Conservation (phyloP, 2,888 invertebrate species). For the Drosophila bunnanda region DNA sequence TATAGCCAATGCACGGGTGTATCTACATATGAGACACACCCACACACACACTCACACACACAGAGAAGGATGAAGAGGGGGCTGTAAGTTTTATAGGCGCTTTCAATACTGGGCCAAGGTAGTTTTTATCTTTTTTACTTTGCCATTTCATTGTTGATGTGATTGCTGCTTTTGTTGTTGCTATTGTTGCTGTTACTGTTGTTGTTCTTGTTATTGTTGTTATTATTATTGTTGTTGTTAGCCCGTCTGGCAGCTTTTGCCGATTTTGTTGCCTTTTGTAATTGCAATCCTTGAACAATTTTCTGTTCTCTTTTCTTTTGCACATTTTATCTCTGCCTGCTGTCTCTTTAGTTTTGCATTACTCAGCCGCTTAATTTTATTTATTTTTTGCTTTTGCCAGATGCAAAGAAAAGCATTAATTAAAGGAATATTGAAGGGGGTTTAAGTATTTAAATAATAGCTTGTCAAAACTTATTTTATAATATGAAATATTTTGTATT, state of each 20-base stretch:
- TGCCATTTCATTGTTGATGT: slow-evolving; percentile 59
- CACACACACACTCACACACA: slow-evolving; percentile 40
- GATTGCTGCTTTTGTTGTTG: slow-evolving; percentile 45
- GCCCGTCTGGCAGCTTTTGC: slow-evolving; percentile 42
- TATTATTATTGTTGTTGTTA: slow-evolving; percentile 50
- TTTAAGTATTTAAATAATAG: background rate
- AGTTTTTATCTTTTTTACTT: slow-evolving; percentile 82
- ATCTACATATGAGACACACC: slow-evolving; percentile 42
- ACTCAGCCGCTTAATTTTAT: slow-evolving; percentile 23
- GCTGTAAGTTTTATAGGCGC: slow-evolving; percentile 69
- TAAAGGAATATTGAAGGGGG: background rate
- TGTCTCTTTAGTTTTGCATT: slow-evolving; percentile 24
- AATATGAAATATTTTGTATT: no score
- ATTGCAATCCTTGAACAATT: slow-evolving; percentile 75
- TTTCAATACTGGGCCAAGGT: slow-evolving; percentile 81
- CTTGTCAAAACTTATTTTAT: background rate
- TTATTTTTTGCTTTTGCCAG: slow-evolving; percentile 20
- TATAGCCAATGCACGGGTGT: slow-evolving; percentile 58
- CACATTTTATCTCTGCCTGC: slow-evolving; percentile 11
- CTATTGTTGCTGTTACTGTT: slow-evolving; percentile 48
- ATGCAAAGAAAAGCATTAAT: background rate
- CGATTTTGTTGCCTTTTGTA: slow-evolving; percentile 58
- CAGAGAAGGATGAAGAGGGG: slow-evolving; percentile 16
- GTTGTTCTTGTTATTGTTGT: slow-evolving; percentile 43
- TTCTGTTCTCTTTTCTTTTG: slow-evolving; percentile 16